Evolutionary conservation across 2,888 invertebrate species (phyloP), one percentile per base, ranked within the genome.

Genomic region (Eurois occulta): DNA sequence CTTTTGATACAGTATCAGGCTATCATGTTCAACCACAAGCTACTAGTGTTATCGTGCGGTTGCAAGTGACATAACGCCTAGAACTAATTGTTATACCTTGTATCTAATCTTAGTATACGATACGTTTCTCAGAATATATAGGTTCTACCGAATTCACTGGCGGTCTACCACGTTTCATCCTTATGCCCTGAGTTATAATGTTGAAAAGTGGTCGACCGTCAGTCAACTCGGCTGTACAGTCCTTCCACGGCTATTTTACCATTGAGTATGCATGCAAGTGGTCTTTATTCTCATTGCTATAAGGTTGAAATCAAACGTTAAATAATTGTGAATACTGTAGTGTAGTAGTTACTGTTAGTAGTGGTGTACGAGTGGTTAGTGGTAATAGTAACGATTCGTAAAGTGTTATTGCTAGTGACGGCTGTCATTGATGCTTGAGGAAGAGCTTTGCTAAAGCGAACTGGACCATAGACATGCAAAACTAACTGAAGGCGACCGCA

Each of bases 11-110:
- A 69, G 10, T 80, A 73, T 72, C 83, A 6, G 24, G 70, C 66
- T 83, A 84, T 87, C 78, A 65, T 8, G 60, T 87, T 80, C 52
- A 13, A 86, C 88, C 88, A 68, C 86, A 88, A 79, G 80, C 86
- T 79, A 86, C 86, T 70, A 43, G 78, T 78, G 71, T 78, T 87
- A 76, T 84, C 82, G 24, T 82, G 86, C 13, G 84, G 86, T 86
- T 38, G 75, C 75, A 65, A 67, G 70, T 55, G 73, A 75, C 74
- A 78, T 75, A 71, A 78, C 86, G 6, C 75, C 55, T 78, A 71
- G 32, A 77, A 77, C 52, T 77, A 83, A 83, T 85, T 85, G 70
- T 70, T 70, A 77, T 32, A 72, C 43, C 21, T 48, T 62, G 62
- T 80, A 72, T 80, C 76, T 78, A 71, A 85, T 85, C 70, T 85